Conservation (phyloP, 37 sponge, comb jelly and placozoan genomes). For the Lycopodina hypogea region DNA sequence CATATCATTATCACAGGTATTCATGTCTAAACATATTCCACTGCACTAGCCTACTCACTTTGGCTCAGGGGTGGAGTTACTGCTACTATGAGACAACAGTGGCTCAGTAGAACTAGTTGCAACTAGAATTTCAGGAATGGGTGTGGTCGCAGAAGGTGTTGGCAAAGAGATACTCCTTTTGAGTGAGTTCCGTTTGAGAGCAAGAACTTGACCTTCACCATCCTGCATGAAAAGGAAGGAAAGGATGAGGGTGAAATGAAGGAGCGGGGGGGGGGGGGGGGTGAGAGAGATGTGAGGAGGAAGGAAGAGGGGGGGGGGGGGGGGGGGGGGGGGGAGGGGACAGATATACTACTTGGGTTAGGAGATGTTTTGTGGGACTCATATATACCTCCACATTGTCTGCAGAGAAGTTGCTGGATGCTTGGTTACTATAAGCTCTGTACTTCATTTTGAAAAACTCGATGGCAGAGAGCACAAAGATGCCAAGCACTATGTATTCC, state of each 20-base stretch:
- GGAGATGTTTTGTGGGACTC: no score
- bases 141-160: neutral
- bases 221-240: neutral
- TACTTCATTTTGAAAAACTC: conserved; percentile 7
- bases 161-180: neutral
- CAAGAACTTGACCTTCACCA: conserved; percentile 6
- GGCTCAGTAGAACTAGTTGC: conserved; percentile 11
- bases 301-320: no score
- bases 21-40: no score
- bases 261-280: no score
- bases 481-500: conserved; percentile 23
- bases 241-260: no score
- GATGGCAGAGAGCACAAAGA: conserved; percentile 22
- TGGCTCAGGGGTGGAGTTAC: neutral
- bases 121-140: neutral
- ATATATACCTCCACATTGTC: neutral
- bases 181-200: neutral
- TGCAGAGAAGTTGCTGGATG: neutral
- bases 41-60: neutral
- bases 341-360: no score
- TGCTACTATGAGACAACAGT: neutral
- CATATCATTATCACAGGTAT: neutral
- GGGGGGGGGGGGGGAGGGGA: no score
- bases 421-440: neutral
- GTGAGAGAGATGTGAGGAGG: no score